These are phyloP conservation scores for Nebria brevicollis DNA, from an alignment of 2,888 invertebrate genomes.

Conservation along the genomic window DNA sequence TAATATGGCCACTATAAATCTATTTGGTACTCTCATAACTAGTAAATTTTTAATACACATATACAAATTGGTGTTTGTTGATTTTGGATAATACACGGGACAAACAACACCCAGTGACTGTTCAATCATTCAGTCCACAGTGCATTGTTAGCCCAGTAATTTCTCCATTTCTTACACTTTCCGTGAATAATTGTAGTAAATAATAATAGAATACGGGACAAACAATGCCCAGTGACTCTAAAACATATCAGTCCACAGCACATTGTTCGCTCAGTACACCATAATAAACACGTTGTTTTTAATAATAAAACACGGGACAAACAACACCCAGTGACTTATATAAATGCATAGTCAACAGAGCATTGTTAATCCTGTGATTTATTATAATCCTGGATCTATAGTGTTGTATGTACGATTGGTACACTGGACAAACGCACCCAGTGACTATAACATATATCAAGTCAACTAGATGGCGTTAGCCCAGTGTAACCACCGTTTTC, in stretches of 20 bases:
- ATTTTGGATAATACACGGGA: constrained; percentile 26
- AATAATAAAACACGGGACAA: constrained; percentile 13
- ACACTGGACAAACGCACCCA: constrained; percentile 18
- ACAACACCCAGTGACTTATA: constrained; percentile 29
- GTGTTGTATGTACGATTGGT: not conserved
- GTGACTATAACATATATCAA: not conserved
- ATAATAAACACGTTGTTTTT: constrained; percentile 2
- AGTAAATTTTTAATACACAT: not conserved
- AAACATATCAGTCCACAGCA: constrained; percentile 14
- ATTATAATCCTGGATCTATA: not conserved
- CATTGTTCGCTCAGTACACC: not conserved
- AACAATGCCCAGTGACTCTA: not conserved
- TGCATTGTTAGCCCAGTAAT: constrained; percentile 12
- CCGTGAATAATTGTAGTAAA: not conserved
- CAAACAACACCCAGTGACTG: constrained; percentile 43
- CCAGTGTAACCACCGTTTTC: constrained; percentile 4
- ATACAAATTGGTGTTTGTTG: constrained; percentile 9
- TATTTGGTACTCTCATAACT: no score
- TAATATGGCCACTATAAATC: no score
- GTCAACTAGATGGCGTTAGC: not conserved
- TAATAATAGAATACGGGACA: constrained; percentile 9
- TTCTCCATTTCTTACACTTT: not conserved
- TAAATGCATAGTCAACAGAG: constrained; percentile 18
- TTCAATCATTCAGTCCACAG: constrained; percentile 20
- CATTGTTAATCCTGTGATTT: not conserved